phyloP scores from a whole-genome alignment of 2,113 vertebrate genomes.

The Tragelaphus strepsiceros region DNA sequence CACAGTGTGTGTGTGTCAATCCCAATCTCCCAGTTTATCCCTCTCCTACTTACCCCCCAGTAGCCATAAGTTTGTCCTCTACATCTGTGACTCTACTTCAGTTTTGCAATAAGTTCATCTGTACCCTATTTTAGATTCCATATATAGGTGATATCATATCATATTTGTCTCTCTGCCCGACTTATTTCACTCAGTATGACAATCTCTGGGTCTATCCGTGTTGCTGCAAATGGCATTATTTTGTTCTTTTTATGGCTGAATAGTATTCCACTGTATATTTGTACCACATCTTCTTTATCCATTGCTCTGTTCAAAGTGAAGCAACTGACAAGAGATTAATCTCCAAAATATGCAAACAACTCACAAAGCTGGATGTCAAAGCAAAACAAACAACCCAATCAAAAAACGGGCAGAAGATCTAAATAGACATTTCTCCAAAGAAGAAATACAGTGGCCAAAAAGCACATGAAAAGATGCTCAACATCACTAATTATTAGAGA shows the following conservation, averaged over 20 bases:
- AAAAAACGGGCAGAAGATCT: not conserved
- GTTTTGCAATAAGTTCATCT: not conserved
- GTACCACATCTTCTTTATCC: not conserved
- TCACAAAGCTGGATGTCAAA: not conserved
- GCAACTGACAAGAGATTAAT: not conserved
- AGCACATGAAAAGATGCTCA: not conserved
- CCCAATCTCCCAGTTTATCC: not conserved
- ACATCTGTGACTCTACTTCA: not conserved
- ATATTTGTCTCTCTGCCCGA: not conserved
- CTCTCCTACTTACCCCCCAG: not conserved
- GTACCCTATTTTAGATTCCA: not conserved
- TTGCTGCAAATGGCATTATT: not conserved
- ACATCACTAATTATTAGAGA: not conserved
- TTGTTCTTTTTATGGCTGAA: not conserved
- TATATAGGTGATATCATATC: not conserved
- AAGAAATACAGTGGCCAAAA: not conserved
- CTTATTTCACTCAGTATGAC: not conserved
- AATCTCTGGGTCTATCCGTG: not conserved
- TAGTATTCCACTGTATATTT: not conserved
- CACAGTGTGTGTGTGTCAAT: not conserved
- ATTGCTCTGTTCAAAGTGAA: not conserved
- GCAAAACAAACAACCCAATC: not conserved
- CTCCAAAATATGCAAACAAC: not conserved
- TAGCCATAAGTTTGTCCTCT: not conserved
- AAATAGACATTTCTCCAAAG: not conserved